These are phyloP conservation scores for Drosophila orena DNA, from an alignment of 1,140 invertebrate genomes.

Conservation along the genomic window DNA sequence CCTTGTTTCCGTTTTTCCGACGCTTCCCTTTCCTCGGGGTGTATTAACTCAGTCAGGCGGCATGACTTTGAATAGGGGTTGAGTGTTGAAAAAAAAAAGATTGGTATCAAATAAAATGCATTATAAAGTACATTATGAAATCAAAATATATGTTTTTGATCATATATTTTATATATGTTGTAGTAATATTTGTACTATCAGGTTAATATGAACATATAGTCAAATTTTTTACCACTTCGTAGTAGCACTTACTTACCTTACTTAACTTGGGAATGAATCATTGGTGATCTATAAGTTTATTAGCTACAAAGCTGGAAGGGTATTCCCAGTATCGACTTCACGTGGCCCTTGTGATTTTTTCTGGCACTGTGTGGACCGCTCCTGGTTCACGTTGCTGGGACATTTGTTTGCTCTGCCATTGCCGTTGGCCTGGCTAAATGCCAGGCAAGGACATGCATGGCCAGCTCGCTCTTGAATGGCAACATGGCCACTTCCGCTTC, in stretches of 20 bases:
- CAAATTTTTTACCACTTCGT: too few species aligned
- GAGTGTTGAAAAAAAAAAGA: too few species aligned
- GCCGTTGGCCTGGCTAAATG: constrained; percentile 55
- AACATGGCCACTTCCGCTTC: constrained; percentile 17
- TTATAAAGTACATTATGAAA: too few species aligned
- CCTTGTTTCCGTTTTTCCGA: constrained; percentile 36
- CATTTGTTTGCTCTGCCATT: constrained; percentile 67
- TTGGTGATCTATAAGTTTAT: too few species aligned
- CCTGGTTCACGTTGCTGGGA: constrained; percentile 38
- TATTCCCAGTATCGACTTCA: not conserved
- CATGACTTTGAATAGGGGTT: not conserved
- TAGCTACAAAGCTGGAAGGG: not conserved
- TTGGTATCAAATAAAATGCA: too few species aligned
- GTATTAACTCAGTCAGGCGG: constrained; percentile 13
- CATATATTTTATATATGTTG: too few species aligned
- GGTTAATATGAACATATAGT: too few species aligned
- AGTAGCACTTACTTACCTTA: too few species aligned
- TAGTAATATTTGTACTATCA: too few species aligned
- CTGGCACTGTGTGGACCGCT: constrained; percentile 29
- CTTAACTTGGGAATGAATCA: too few species aligned
- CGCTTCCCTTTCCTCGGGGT: not conserved
- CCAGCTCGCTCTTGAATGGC: constrained; percentile 13
- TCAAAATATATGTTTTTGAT: too few species aligned
- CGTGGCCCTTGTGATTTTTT: constrained; percentile 28
- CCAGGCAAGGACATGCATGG: constrained; percentile 65